A percentile compares a stretch with the other conserved stretches of the same genome.
phyloP scores from a whole-genome alignment of 2,797 vertebrate species.

The Cossypha caffra region DNA sequence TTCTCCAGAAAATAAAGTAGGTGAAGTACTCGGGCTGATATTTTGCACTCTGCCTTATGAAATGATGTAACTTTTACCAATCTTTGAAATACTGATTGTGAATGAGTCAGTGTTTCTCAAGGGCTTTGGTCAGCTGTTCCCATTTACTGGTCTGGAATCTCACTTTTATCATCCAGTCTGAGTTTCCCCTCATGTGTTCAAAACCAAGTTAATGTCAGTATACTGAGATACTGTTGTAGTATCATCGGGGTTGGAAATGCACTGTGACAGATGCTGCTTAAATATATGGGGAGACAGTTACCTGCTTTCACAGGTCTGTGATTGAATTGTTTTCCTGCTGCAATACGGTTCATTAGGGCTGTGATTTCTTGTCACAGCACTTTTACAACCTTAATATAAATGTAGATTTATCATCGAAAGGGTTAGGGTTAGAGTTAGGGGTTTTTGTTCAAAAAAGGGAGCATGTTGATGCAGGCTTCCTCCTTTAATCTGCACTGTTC shows the following conservation, averaged over 20 bases:
- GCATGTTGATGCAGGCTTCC: not conserved
- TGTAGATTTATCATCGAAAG: not conserved
- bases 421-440: too few species aligned
- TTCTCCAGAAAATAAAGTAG: not conserved
- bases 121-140: conserved; percentile 49
- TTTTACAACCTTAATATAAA: not conserved
- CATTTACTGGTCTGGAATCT: conserved; percentile 58
- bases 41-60: conserved; percentile 13
- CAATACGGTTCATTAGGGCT: fast-evolving
- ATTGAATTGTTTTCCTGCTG: not conserved
- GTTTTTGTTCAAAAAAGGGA: not conserved
- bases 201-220: not conserved
- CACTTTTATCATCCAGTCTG: not conserved
- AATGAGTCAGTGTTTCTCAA: conserved; percentile 49
- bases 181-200: not conserved
- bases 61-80: conserved; percentile 46
- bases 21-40: not conserved
- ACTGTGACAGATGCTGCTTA: not conserved
- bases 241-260: not conserved
- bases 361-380: not conserved
- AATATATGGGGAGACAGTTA: not conserved
- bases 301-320: not conserved
- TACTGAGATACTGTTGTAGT: not conserved
- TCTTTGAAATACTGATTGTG: conserved; percentile 37
- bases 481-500: not conserved